Base-by-base conservation (phyloP, 2,113 vertebrate genomes). In the Ramphastos sulfuratus region DNA sequence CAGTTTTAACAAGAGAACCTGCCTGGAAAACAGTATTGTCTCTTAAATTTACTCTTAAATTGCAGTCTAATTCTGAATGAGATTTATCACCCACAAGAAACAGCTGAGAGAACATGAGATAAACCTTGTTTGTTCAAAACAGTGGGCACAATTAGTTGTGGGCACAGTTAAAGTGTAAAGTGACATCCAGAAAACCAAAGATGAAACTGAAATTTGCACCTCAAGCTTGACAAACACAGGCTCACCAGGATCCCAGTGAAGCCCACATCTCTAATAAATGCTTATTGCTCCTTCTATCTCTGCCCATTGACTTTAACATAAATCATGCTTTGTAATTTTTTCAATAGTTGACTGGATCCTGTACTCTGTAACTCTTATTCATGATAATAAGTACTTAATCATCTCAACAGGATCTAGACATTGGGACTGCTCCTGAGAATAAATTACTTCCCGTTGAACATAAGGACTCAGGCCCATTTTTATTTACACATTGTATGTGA, bases 351-450 rank as follows among this genome's bases (percentile, higher is more conserved):
- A 80, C 75, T 87, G 82, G 92, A 93, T 24, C 33, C 56, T 74
- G 54, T 67, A 82, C 76, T 89, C 67, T 80, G 69, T 74, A 94
- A 85, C 79, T 77, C 92, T 95, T 85, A 80, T 54, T 87, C 87
- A 72, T 71, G 82, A 67, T 94, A 95, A 89, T 89, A 91, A 92
- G 61, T 71, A 89, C 58, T 90, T 89, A 92, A 91, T 91, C 82
- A 91, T 77, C 73, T 93, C 79, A 89, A 87, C 35, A 83, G 89
- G 54, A 87, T 85, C 69, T 87, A 85, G 56, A 81, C 85, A 65
- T 58, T 58, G 82, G 85, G 85, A 87, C 76, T 54, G 65, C 56
- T 87, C 75, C 89, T 89, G 79, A 85, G 84, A 92, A 82, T 85
- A 95, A 92, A 91, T 92, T 91, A 75, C 55, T 89, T 90, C 63